A percentile compares a stretch with the other conserved stretches of the same genome.
phyloP scores from a whole-genome alignment of 2,113 vertebrate species.

The Xenopus tropicalis region UCB_Xtro_10.0 CM004445.2:99397001-99397500 shows the following conservation, averaged over 20 bases:
- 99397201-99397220: constrained; percentile 74
- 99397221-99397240: constrained; percentile 74
- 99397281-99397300: constrained; percentile 82
- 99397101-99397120: too few relatives aligned
- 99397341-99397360: constrained; percentile 79
- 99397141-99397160: too few relatives aligned
- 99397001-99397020: too few relatives aligned
- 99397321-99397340: constrained; percentile 77
- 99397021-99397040: too few relatives aligned
- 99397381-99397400: constrained; percentile 88
- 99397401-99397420: constrained; percentile 93
- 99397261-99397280: constrained; percentile 83
- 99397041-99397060: too few relatives aligned
- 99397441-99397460: not conserved
- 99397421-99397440: constrained; percentile 78
- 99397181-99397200: constrained; percentile 84
- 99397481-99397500: too few relatives aligned
- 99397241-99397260: constrained; percentile 62
- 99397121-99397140: too few relatives aligned
- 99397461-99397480: too few relatives aligned
- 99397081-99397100: too few relatives aligned
- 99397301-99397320: constrained; percentile 84
- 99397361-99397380: constrained; percentile 79
- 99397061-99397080: too few relatives aligned
- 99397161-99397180: too few relatives aligned